Conservation (phyloP, 1,140 invertebrate species). For the Tetraneura akinire region DNA sequence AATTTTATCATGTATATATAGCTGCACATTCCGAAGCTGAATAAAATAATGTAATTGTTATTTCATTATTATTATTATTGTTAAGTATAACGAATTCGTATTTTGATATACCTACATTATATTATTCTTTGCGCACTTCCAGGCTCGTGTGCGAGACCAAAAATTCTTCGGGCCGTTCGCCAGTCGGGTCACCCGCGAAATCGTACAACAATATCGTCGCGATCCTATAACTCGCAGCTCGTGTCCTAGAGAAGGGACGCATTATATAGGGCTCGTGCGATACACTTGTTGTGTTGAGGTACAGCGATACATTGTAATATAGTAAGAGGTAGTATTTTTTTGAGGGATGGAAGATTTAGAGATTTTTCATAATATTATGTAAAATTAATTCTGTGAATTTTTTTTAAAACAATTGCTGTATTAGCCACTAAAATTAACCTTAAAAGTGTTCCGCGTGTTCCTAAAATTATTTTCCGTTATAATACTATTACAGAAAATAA, state of each 20-base stretch:
- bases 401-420: too few relatives aligned
- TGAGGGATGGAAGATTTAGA: too few relatives aligned
- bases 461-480: too few relatives aligned
- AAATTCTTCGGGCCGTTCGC: background rate
- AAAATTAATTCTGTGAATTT: too few relatives aligned
- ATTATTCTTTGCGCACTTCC: background rate
- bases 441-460: too few relatives aligned
- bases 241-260: slow-evolving; percentile 18
- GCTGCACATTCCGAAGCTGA: background rate
- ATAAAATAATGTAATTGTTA: background rate
- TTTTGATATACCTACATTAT: background rate
- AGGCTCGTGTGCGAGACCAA: slow-evolving; percentile 18
- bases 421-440: too few relatives aligned
- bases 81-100: background rate
- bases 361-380: too few relatives aligned
- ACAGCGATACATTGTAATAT: background rate
- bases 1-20: too few relatives aligned
- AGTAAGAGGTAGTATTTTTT: too few relatives aligned
- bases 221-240: background rate
- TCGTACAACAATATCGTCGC: background rate
- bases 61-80: background rate
- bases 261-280: background rate
- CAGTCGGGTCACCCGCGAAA: background rate
- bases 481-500: too few relatives aligned
- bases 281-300: slow-evolving; percentile 1